Conservation (phyloP, 2,888 invertebrate species). For the Diogma glabrata region DNA sequence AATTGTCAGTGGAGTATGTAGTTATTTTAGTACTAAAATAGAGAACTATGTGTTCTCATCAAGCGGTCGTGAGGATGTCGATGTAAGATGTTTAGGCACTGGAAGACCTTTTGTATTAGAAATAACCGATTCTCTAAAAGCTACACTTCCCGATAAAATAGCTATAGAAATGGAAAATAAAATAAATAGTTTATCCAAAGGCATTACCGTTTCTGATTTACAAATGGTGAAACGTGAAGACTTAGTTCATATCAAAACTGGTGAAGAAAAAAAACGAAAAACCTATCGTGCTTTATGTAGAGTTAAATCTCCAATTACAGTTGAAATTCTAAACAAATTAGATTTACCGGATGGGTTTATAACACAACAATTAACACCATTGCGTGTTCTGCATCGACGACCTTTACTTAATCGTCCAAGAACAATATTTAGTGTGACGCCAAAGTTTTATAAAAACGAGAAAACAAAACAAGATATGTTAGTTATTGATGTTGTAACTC, state of each 20-base stretch:
- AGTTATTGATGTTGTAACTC: conserved; percentile 59
- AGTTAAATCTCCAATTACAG: conserved; percentile 34
- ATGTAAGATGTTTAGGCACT: conserved; percentile 83
- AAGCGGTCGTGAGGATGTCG: conserved; percentile 94
- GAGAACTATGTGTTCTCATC: conserved; percentile 60
- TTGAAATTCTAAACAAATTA: conserved; percentile 41
- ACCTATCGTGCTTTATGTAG: conserved; percentile 73
- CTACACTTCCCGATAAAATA: conserved; percentile 39
- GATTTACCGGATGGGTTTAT: conserved; percentile 38
- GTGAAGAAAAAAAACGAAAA: conserved; percentile 82
- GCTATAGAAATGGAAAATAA: conserved; percentile 44
- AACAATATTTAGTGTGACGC: conserved; percentile 48
- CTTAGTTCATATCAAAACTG: conserved; percentile 60
- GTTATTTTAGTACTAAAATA: conserved; percentile 32
- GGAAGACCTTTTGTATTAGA: conserved; percentile 92
- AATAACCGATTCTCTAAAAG: conserved; percentile 53
- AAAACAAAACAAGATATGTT: neutral
- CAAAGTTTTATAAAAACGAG: conserved; percentile 16
- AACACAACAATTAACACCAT: conserved; percentile 74
- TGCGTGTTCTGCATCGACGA: conserved; percentile 79
- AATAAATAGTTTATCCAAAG: conserved; percentile 43
- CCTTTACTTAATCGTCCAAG: conserved; percentile 58
- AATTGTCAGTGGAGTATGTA: conserved; percentile 55
- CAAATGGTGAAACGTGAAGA: conserved; percentile 58
- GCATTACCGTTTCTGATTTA: conserved; percentile 48